Base-by-base conservation (phyloP, 1,140 invertebrate species). In the Battus philenor region DNA sequence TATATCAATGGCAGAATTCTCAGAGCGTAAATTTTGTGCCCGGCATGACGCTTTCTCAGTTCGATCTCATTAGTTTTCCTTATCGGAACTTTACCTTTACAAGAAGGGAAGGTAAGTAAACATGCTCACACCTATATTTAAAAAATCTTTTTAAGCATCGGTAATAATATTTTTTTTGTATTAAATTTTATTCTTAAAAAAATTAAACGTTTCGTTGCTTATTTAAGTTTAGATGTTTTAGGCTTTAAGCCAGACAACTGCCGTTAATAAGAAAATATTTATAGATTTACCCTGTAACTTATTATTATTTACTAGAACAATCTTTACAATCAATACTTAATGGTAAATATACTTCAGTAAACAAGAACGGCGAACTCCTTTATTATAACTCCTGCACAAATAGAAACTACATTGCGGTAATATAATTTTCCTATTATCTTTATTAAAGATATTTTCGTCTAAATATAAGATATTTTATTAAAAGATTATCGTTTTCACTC, bases 31-130 rank as follows among this genome's bases (percentile, higher is more conserved):
- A 92, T 61, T 96, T 97, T 70, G 92, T 94, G 0, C 90, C 93
- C 0, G 95, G 95, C 24, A 96, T 97, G 94, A 93, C 95, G 0
- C 86, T 98, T 1, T 95, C 95, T 1, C 95, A 97, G 80, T 98
- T 97, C 66, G 95, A 97, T 83, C 88, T 98, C 38, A 95, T 96
- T 65, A 93, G 93, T 60, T 94, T 91, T 59, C 94, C 94, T 1
- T 93, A 93, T 51, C 89, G 93, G 50, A 95, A 95, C 75, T 90
- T 93, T 44, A 94, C 92, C 1, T 92, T 93, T 31, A 89, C 89
- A 0, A 88, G 93, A 30, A 88, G 93, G 45, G 93, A 95, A 86
- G 93, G 90, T 91, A 81, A 67, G 57, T 59, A 32, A 41, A 4
- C 12, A 30, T 30, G 5, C 1, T 6, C 6, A 20, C 6, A 20